These are phyloP conservation scores for Leptinotarsa lineolata DNA, from an alignment of 1,140 invertebrate species.

Conservation along the genomic window DNA sequence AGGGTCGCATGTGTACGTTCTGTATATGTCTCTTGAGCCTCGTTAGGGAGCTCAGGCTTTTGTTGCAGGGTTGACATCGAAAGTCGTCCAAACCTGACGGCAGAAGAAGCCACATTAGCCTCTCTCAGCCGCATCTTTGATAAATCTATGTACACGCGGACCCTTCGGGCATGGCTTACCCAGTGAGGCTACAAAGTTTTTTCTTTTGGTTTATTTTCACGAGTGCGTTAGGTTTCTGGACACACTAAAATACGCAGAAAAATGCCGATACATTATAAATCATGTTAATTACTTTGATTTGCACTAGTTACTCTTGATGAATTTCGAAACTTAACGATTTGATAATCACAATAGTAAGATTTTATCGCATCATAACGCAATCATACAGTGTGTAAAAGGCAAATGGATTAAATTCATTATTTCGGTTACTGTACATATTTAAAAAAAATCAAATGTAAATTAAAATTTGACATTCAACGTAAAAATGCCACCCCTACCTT, in stretches of 20 bases:
- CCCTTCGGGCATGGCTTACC: constrained; percentile 5
- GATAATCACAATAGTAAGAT: too few relatives aligned
- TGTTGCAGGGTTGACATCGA: constrained; percentile 86
- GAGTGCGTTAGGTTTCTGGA: background rate
- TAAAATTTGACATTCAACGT: too few relatives aligned
- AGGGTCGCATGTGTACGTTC: constrained; percentile 84
- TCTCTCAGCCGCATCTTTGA: constrained; percentile 38
- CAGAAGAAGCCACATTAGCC: constrained; percentile 49
- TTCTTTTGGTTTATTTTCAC: background rate
- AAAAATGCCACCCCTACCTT: too few relatives aligned
- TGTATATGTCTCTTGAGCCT: constrained; percentile 84
- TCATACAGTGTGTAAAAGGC: too few relatives aligned
- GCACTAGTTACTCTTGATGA: too few relatives aligned
- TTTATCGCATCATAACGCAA: too few relatives aligned
- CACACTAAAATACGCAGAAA: background rate
- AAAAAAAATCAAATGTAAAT: too few relatives aligned
- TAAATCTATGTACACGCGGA: constrained; percentile 48
- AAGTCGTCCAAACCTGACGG: constrained; percentile 70
- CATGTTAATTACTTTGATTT: too few relatives aligned
- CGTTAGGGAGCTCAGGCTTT: constrained; percentile 80
- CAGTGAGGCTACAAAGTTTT: background rate
- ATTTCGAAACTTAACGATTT: too few relatives aligned
- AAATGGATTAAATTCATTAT: too few relatives aligned
- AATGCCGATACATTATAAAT: too few relatives aligned
- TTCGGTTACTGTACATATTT: too few relatives aligned